phyloP scores from a whole-genome alignment of 2,888 invertebrate species.

The Tupiocoris notatus region DNA sequence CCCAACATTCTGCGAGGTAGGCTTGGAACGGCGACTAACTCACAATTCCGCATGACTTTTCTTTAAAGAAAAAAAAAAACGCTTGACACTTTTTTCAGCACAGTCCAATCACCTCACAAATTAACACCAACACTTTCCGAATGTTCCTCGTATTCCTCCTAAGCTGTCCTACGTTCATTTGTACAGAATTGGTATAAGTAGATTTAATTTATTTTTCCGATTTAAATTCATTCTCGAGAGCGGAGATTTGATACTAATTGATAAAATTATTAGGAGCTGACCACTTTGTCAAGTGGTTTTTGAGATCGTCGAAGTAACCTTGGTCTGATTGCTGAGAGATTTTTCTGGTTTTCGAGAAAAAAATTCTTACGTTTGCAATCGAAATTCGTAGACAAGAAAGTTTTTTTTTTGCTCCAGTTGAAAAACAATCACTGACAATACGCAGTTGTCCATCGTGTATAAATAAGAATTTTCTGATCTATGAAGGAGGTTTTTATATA shows the following conservation, averaged over 20 bases:
- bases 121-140: neutral
- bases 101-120: neutral
- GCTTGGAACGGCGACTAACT: constrained; percentile 26
- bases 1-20: neutral
- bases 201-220: no score
- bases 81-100: neutral
- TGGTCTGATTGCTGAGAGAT: neutral
- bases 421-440: no score
- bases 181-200: no score
- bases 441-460: no score
- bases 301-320: neutral
- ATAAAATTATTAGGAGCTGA: no score
- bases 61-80: neutral
- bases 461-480: no score
- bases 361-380: neutral
- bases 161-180: neutral
- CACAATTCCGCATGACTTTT: constrained; percentile 32
- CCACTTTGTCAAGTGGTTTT: no score
- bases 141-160: neutral
- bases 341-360: constrained; percentile 4
- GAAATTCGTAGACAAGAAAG: no score
- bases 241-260: neutral
- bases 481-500: no score
- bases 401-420: no score
- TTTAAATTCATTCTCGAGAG: neutral